Base-by-base conservation (phyloP, 2,888 invertebrate genomes). In the Agrochola lychnidis region DNA sequence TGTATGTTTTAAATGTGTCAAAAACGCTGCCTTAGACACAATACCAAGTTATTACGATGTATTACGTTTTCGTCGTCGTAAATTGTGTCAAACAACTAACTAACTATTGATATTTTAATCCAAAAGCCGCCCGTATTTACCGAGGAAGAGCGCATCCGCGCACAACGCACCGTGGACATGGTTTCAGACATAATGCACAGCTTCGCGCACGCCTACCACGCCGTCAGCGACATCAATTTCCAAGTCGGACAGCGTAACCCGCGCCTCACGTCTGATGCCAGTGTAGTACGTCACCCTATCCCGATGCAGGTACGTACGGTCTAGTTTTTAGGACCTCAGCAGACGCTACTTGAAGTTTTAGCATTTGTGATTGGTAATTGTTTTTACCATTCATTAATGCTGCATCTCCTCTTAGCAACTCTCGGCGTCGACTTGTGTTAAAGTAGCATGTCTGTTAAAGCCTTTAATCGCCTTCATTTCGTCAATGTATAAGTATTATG, bases 151-250 rank as follows among this genome's bases (percentile, higher is more conserved):
- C 94, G 95, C 0, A 94, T 94, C 7, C 94, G 96, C 66, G 95
- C 96, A 6, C 98, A 98, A 92, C 97, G 97, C 22, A 95, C 98
- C 61, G 97, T 98, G 83, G 98, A 98, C 90, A 96, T 98, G 72
- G 98, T 98, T 0, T 98, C 98, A 0, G 98, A 98, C 92, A 97
- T 98, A 42, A 96, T 99, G 90, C 99, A 99, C 92, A 98, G 98
- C 86, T 96, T 99, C 88, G 98, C 99, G 4, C 99, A 99, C 91
- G 98, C 98, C 2, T 98, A 98, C 93, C 99, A 99, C 92, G 98
- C 98, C 1, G 96, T 99, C 67, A 99, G 99, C 89, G 99, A 99
- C 92, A 97, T 99, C 68, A 98, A 98, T 93, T 90, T 94, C 70
- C 87, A 90, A 62, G 89, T 94, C 30, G 92, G 92, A 0, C 90